These are phyloP conservation scores for Esox lucius DNA, from an alignment of 2,797 vertebrate species.

Conservation along the genomic window DNA sequence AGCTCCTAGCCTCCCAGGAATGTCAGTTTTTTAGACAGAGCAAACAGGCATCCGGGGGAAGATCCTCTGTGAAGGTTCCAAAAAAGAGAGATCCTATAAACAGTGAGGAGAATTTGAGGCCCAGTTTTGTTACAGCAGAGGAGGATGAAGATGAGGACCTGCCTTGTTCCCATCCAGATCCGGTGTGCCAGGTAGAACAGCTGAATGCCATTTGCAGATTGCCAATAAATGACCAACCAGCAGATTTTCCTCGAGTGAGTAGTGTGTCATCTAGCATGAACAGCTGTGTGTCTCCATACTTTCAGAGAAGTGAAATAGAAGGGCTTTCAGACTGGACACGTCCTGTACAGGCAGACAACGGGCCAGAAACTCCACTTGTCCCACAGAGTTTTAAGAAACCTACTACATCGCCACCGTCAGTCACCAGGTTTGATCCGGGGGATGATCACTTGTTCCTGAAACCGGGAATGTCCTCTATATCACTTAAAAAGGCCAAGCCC, in stretches of 20 bases:
- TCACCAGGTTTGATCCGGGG: not conserved
- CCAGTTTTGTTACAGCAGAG: not conserved
- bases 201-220: not conserved
- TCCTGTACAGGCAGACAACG: not conserved
- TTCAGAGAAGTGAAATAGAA: not conserved
- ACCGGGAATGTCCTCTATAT: conserved; percentile 58
- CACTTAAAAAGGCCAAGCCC: conserved; percentile 59
- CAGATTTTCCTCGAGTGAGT: not conserved
- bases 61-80: not conserved
- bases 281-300: not conserved
- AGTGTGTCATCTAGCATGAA: not conserved
- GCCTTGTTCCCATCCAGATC: conserved; percentile 24
- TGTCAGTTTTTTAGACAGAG: conserved; percentile 64
- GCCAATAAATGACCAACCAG: conserved; percentile 10
- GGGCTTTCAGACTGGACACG: not conserved
- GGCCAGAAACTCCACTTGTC: not conserved
- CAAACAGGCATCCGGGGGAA: conserved; percentile 22
- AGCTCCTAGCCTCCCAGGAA: conserved; percentile 72
- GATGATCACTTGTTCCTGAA: conserved; percentile 72
- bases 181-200: not conserved
- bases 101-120: not conserved
- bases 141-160: conserved; percentile 17
- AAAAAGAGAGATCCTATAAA: not conserved
- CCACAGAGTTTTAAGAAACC: conserved; percentile 1
- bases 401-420: not conserved